Evolutionary conservation across 2,113 vertebrate genomes (phyloP).

Genomic region (Cynocephalus volans): DNA sequence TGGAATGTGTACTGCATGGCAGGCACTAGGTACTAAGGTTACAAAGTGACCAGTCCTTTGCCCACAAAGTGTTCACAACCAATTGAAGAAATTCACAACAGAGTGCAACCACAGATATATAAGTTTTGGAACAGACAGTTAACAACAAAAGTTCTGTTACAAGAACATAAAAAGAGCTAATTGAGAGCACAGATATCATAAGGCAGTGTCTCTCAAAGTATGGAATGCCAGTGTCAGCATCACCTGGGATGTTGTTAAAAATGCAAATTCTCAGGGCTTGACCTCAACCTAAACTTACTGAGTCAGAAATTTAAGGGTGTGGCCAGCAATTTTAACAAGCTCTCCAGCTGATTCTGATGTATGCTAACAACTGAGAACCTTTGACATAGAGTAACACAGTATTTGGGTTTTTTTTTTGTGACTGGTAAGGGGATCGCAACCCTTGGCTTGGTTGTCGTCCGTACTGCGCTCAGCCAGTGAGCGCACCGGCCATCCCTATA

Average conservation of each 20-base stretch:
- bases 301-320: background rate
- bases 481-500: too few species aligned
- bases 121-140: background rate
- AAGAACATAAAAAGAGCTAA: background rate
- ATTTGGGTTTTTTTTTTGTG: too few species aligned
- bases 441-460: too few species aligned
- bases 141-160: background rate
- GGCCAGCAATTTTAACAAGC: background rate
- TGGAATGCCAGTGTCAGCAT: background rate
- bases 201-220: slow-evolving; percentile 31
- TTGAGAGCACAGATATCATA: background rate
- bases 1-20: background rate
- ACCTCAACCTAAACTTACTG: background rate
- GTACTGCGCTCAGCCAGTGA: too few species aligned
- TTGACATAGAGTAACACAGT: background rate
- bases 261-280: background rate
- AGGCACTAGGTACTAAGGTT: background rate
- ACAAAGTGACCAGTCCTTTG: background rate
- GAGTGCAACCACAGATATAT: background rate
- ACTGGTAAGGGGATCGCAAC: too few species aligned
- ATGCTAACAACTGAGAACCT: background rate
- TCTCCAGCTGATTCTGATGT: slow-evolving; percentile 15
- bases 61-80: background rate
- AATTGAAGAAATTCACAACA: background rate
- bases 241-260: background rate